Conservation (phyloP, 2,888 invertebrate species). For the Gymnosoma rotundatum region DNA sequence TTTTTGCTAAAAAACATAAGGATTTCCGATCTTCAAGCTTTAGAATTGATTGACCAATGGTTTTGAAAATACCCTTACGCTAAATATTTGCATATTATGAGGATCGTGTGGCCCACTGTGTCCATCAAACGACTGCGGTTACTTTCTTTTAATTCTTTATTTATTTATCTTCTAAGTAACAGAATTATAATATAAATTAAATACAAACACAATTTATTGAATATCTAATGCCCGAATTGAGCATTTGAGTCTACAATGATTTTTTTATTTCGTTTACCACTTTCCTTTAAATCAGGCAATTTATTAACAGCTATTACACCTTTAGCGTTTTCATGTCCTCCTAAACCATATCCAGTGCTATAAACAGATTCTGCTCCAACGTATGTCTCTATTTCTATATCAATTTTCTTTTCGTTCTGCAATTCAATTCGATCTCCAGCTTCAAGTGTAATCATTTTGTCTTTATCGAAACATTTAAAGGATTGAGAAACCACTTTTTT, state of each 20-base stretch:
- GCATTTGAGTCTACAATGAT: background rate
- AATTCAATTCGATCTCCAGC: conserved; percentile 17
- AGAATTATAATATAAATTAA: too few relatives aligned
- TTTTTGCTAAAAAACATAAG: too few relatives aligned
- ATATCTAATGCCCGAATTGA: background rate
- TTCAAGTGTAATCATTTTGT: background rate
- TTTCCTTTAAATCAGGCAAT: conserved; percentile 20
- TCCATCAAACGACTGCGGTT: too few relatives aligned
- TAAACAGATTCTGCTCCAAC: conserved; percentile 40
- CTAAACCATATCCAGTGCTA: conserved; percentile 25
- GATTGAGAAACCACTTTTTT: conserved; percentile 1
- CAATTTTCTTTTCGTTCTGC: background rate
- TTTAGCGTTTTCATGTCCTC: conserved; percentile 35
- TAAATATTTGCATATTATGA: too few relatives aligned
- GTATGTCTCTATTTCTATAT: conserved; percentile 45
- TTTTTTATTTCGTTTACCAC: conserved; percentile 7
- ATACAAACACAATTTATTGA: too few relatives aligned
- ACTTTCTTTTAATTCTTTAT: too few relatives aligned
- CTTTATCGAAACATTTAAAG: conserved; percentile 39
- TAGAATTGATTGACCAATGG: too few relatives aligned
- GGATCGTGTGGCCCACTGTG: too few relatives aligned
- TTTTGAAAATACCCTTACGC: too few relatives aligned
- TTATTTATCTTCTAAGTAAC: too few relatives aligned
- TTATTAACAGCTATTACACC: conserved; percentile 27
- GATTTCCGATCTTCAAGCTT: too few relatives aligned